Evolutionary conservation across 1,140 invertebrate species (phyloP).

Genomic region (Hypsibius dujardini): DNA sequence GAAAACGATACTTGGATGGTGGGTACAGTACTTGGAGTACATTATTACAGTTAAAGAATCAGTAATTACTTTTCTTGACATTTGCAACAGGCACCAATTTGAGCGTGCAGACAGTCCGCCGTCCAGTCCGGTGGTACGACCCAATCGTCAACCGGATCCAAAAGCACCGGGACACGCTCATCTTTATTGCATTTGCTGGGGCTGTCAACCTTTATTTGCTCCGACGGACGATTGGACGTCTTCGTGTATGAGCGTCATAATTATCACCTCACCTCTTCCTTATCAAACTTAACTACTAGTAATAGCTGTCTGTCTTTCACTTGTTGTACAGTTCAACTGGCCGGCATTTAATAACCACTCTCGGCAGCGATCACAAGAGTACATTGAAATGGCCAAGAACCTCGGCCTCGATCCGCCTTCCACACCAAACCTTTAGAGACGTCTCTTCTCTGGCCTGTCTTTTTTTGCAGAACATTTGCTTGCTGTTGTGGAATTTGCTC

Average conservation of each 20-base stretch:
- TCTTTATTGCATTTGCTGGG: not conserved
- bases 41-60: not conserved
- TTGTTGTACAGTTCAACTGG: not conserved
- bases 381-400: slow-evolving; percentile 5
- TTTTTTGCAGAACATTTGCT: no score
- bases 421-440: no score
- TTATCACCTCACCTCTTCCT: not conserved
- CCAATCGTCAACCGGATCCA: not conserved
- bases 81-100: not conserved
- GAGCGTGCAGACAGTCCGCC: not conserved
- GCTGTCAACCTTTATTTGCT: not conserved
- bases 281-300: not conserved
- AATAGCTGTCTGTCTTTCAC: not conserved
- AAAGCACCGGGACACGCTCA: not conserved
- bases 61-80: not conserved
- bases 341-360: not conserved
- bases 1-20: not conserved
- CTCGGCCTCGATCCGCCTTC: no score
- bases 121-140: not conserved
- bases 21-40: not conserved
- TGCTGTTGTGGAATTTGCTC: no score
- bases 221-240: not conserved
- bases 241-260: slow-evolving; percentile 1
- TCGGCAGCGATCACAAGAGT: not conserved
- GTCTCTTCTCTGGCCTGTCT: no score